phyloP scores from a whole-genome alignment of 2,797 vertebrate species.

The Emys orbicularis region DNA sequence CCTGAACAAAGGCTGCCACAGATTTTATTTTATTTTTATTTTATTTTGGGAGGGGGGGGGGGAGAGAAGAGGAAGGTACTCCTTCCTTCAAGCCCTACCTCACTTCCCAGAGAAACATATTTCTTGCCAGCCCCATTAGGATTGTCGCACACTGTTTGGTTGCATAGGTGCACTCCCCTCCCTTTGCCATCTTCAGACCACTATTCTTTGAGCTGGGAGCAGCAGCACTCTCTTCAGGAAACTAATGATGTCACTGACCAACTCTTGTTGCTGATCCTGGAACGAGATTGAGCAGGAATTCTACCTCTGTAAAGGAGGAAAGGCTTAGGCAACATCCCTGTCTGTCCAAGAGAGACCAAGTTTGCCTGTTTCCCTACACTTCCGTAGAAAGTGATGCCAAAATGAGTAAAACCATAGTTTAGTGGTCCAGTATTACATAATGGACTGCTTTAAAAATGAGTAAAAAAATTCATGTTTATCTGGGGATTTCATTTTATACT shows the following conservation, averaged over 20 bases:
- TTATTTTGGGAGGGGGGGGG: background rate
- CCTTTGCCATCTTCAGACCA: background rate
- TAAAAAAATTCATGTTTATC: slow-evolving; percentile 5
- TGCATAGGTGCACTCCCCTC: background rate
- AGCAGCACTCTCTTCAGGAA: slow-evolving; percentile 8
- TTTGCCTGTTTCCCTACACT: background rate
- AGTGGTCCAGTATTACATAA: background rate
- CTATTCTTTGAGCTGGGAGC: background rate
- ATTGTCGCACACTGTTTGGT: background rate
- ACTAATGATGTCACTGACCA: background rate
- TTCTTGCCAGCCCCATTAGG: background rate
- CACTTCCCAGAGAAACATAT: background rate
- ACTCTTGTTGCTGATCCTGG: background rate
- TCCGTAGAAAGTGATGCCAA: background rate
- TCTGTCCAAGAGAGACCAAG: background rate
- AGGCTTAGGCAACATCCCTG: background rate
- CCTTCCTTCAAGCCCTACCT: background rate
- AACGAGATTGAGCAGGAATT: background rate
- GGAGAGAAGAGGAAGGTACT: background rate
- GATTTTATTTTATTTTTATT: background rate
- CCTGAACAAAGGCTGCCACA: rapidly evolving
- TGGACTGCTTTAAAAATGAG: slow-evolving; percentile 15
- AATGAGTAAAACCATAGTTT: background rate
- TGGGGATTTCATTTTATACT: background rate
- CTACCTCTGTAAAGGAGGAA: background rate